phyloP scores from a whole-genome alignment of 1,140 invertebrate genomes.

The Rhopalosiphum maidis region DNA sequence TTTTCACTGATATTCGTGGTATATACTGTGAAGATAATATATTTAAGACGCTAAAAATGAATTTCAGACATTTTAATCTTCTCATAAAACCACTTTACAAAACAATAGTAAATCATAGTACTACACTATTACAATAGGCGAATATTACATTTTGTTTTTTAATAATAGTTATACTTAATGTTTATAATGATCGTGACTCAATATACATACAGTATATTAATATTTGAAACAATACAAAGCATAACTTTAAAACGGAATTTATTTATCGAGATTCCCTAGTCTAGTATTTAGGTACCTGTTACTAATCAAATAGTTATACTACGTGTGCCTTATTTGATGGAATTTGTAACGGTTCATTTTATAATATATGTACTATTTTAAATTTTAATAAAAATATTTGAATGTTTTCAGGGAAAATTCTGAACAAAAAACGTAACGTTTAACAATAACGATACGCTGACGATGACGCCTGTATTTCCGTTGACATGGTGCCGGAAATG shows the following conservation, averaged over 20 bases:
- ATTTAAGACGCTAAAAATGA: not conserved
- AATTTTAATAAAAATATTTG: not conserved
- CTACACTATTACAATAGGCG: not conserved
- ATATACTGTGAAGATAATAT: not conserved
- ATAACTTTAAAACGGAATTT: no score
- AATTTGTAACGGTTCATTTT: not conserved
- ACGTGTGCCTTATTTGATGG: not conserved
- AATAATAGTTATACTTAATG: no score
- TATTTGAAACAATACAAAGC: no score
- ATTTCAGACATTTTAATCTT: not conserved
- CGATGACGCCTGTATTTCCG: conserved; percentile 73
- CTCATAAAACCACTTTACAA: not conserved
- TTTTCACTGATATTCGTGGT: not conserved
- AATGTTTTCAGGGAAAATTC: conserved; percentile 72
- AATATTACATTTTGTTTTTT: not conserved
- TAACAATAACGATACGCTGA: conserved; percentile 77
- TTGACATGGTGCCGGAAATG: conserved; percentile 73
- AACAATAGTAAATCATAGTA: not conserved
- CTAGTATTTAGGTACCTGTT: no score
- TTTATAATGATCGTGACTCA: no score
- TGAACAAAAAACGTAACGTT: conserved; percentile 75
- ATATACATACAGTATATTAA: no score
- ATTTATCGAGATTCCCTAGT: no score
- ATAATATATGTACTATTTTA: not conserved
- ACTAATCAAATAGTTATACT: not conserved